These are phyloP conservation scores for Teleiodes luculella DNA, from an alignment of 2,888 invertebrate species.

Conservation along the genomic window DNA sequence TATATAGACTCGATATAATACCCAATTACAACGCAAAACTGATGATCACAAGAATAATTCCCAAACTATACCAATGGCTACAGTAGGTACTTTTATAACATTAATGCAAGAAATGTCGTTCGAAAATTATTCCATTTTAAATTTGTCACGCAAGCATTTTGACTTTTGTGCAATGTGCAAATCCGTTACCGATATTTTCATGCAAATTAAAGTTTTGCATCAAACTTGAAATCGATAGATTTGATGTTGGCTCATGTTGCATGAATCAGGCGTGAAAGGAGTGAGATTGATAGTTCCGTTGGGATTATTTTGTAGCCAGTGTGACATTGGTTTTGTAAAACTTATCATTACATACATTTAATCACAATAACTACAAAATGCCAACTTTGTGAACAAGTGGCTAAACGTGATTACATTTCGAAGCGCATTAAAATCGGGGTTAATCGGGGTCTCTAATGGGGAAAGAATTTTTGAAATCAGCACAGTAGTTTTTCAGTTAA, in stretches of 20 bases:
- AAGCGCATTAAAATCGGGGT: too few relatives aligned
- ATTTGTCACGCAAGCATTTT: conserved; percentile 63
- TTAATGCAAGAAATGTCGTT: too few relatives aligned
- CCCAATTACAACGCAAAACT: too few relatives aligned
- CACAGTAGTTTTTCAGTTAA: too few relatives aligned
- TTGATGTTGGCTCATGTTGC: conserved; percentile 32
- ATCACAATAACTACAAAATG: too few relatives aligned
- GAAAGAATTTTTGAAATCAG: too few relatives aligned
- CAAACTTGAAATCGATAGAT: conserved; percentile 45
- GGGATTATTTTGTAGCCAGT: background rate
- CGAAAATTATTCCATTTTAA: conserved; percentile 58
- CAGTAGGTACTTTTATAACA: conserved; percentile 38
- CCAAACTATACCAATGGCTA: conserved; percentile 30
- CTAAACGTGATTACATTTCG: too few relatives aligned
- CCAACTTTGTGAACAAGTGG: too few relatives aligned
- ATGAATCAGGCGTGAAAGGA: conserved; percentile 23
- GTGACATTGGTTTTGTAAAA: too few relatives aligned
- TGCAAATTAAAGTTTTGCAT: conserved; percentile 53
- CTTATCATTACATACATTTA: too few relatives aligned
- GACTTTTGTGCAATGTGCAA: conserved; percentile 52
- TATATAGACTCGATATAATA: too few relatives aligned
- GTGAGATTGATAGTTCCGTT: conserved; percentile 21
- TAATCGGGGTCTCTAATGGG: too few relatives aligned
- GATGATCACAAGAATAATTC: conserved; percentile 10
- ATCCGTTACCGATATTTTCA: conserved; percentile 68